Percentiles rank a stretch among this genome's conserved stretches.
Evolutionary conservation across 2,113 vertebrate species (phyloP).

Genomic region (Dipodomys ordii): DNA sequence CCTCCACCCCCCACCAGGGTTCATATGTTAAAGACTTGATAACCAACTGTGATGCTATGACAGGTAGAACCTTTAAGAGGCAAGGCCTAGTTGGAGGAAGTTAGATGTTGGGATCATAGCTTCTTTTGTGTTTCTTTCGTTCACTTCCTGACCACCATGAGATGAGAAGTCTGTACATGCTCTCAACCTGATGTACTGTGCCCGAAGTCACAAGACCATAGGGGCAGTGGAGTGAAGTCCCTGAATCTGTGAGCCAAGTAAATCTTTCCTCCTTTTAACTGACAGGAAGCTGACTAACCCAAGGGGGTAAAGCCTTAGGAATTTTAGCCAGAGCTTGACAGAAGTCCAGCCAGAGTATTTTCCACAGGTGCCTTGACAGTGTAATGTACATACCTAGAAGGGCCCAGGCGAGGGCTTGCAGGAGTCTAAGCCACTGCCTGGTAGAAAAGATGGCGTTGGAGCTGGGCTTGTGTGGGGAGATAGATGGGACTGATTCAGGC

Average conservation of each 20-base stretch:
- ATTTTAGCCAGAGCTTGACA: neutral
- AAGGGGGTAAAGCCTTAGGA: neutral
- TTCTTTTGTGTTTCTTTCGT: neutral
- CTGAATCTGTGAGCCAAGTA: neutral
- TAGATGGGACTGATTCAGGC: neutral
- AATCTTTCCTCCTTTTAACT: neutral
- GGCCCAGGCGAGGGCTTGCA: neutral
- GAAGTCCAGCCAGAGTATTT: neutral
- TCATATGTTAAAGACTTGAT: neutral
- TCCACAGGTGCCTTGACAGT: too few species aligned
- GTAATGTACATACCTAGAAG: neutral
- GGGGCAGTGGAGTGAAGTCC: too few species aligned
- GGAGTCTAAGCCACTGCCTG: neutral
- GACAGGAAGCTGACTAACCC: neutral
- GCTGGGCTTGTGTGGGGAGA: fast-evolving
- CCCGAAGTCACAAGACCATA: neutral
- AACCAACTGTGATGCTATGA: too few species aligned
- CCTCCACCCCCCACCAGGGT: too few species aligned
- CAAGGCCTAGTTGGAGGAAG: neutral
- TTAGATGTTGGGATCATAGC: neutral
- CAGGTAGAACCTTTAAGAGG: neutral
- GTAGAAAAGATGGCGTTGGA: neutral
- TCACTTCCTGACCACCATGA: neutral
- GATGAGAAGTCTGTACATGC: neutral
- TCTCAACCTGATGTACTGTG: neutral